A percentile compares a stretch with the other conserved stretches of the same genome.
phyloP scores from a whole-genome alignment of 1,140 invertebrate species.

The Drosophila rufa region DNA sequence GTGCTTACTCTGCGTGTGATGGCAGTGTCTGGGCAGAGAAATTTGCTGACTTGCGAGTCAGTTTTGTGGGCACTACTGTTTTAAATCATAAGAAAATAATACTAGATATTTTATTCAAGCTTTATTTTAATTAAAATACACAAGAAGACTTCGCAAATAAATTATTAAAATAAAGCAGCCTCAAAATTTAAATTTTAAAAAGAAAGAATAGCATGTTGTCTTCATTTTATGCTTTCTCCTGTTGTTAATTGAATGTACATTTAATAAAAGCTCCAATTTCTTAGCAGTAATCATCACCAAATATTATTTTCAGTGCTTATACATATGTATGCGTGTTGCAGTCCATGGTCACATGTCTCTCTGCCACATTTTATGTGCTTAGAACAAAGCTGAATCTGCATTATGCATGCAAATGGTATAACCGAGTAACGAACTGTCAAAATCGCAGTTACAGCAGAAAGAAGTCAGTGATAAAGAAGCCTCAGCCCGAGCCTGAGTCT shows the following conservation, averaged over 20 bases:
- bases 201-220: no score
- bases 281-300: neutral
- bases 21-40: no score
- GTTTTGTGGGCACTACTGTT: no score
- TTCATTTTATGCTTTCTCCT: neutral
- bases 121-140: no score
- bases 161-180: no score
- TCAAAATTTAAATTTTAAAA: no score
- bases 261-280: neutral
- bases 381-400: slow-evolving; percentile 58
- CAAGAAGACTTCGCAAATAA: no score
- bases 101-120: no score
- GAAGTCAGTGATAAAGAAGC: slow-evolving; percentile 9
- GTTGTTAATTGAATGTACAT: no score
- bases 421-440: slow-evolving; percentile 80
- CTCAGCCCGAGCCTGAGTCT: neutral
- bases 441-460: slow-evolving; percentile 71
- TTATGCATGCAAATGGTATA: slow-evolving; percentile 81
- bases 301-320: slow-evolving; percentile 2
- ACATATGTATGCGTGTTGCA: slow-evolving; percentile 27
- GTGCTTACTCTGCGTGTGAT: no score
- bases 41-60: no score
- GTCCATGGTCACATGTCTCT: slow-evolving; percentile 42
- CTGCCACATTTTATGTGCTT: slow-evolving; percentile 48
- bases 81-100: no score